phyloP scores from a whole-genome alignment of 2,888 invertebrate genomes.

The Junonia oenone region DNA sequence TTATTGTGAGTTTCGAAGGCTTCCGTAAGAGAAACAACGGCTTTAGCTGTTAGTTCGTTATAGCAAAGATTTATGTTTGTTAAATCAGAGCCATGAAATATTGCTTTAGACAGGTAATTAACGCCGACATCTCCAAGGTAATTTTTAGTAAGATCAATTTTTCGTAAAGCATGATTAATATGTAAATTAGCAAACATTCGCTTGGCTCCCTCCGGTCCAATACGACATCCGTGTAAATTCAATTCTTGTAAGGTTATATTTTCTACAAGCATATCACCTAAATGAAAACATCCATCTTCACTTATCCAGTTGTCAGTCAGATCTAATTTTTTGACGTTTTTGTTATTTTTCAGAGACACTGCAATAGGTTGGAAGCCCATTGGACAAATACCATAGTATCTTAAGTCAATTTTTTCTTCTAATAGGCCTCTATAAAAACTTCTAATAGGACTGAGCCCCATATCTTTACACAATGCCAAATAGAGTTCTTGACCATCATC shows the following conservation, averaged over 20 bases:
- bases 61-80: conserved; percentile 45
- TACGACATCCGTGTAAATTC: conserved; percentile 53
- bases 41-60: conserved; percentile 47
- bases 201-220: conserved; percentile 46
- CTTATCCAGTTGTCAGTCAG: conserved; percentile 56
- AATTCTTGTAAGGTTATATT: conserved; percentile 47
- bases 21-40: conserved; percentile 38
- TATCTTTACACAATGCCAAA: conserved; percentile 49
- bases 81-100: conserved; percentile 42
- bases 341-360: conserved; percentile 48
- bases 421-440: conserved; percentile 45
- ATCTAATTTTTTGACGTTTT: conserved; percentile 42
- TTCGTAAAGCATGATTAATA: conserved; percentile 38
- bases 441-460: conserved; percentile 47
- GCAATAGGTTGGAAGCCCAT: conserved; percentile 54
- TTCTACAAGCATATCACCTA: conserved; percentile 49
- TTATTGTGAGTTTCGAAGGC: conserved; percentile 47
- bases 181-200: conserved; percentile 38
- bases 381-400: conserved; percentile 55
- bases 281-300: conserved; percentile 55
- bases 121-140: conserved; percentile 45
- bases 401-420: conserved; percentile 46
- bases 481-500: conserved; percentile 60
- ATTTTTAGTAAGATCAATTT: conserved; percentile 48
- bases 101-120: conserved; percentile 38